A percentile compares a stretch with the other conserved stretches of the same genome.
Conservation (phyloP, 2,113 vertebrate species). For the Mirza zaza region DNA sequence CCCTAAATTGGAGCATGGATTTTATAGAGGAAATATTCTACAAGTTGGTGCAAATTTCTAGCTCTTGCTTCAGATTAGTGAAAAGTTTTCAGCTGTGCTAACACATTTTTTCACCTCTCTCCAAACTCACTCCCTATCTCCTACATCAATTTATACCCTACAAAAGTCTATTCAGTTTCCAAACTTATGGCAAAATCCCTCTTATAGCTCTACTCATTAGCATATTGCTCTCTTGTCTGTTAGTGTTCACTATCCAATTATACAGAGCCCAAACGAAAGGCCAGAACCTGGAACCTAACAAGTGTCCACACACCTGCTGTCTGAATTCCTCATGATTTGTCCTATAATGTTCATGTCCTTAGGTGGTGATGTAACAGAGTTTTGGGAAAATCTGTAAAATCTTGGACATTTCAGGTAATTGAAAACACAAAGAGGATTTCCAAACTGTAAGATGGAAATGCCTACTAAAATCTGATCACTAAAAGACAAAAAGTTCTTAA, state of each 20-base stretch:
- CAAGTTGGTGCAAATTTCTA: not conserved
- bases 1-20: not conserved
- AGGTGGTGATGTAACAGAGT: not conserved
- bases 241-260: not conserved
- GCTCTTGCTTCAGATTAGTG: not conserved
- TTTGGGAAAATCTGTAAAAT: not conserved
- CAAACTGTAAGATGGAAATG: not conserved
- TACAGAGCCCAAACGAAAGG: not conserved
- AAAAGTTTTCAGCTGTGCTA: not conserved
- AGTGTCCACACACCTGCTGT: not conserved
- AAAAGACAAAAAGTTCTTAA: not conserved
- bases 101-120: not conserved
- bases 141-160: not conserved
- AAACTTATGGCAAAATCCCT: not conserved
- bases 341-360: not conserved
- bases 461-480: not conserved
- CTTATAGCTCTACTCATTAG: not conserved
- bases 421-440: not conserved
- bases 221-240: not conserved
- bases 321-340: not conserved
- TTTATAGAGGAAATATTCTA: not conserved
- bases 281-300: not conserved
- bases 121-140: not conserved
- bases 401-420: not conserved
- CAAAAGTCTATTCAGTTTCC: not conserved